Conservation (phyloP, 2,888 invertebrate species). For the Plagodis dolabraria region DNA sequence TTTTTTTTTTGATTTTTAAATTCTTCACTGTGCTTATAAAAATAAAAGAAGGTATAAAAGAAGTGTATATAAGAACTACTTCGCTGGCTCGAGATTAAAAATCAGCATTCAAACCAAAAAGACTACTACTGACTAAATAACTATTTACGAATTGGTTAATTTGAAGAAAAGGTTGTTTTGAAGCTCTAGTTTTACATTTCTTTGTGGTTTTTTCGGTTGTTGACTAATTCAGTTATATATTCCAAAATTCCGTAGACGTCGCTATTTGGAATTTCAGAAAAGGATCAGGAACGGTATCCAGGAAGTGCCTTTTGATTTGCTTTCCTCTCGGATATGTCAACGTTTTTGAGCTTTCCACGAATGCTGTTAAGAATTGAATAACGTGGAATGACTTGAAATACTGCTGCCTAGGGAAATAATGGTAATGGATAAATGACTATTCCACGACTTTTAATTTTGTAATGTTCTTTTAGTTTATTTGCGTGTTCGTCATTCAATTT, state of each 20-base stretch:
- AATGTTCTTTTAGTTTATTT: slow-evolving; percentile 24
- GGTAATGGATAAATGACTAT: slow-evolving; percentile 12
- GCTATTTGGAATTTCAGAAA: slow-evolving; percentile 32
- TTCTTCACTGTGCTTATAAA: too few relatives aligned
- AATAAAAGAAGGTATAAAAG: too few relatives aligned
- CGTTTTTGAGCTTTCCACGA: slow-evolving; percentile 14
- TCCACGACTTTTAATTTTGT: slow-evolving; percentile 31
- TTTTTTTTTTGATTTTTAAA: too few relatives aligned
- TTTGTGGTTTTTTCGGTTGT: slow-evolving; percentile 4
- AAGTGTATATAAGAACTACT: too few relatives aligned
- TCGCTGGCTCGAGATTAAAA: neutral
- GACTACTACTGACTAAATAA: too few relatives aligned
- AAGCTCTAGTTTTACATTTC: slow-evolving; percentile 16
- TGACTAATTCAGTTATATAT: slow-evolving; percentile 27
- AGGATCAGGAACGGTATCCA: slow-evolving; percentile 28
- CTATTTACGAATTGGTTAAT: too few relatives aligned
- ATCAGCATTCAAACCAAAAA: too few relatives aligned
- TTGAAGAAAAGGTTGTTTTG: too few relatives aligned
- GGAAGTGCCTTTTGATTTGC: slow-evolving; percentile 18
- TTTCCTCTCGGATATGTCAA: slow-evolving; percentile 17
- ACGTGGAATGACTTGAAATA: slow-evolving; percentile 10
- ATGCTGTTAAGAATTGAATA: slow-evolving; percentile 22
- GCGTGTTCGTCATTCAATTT: slow-evolving; percentile 8
- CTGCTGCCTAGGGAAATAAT: slow-evolving; percentile 21
- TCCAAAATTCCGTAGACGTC: slow-evolving; percentile 17